Evolutionary conservation across 92 coral and sea anemone genomes (phyloP), one percentile per base, ranked within the genome.

Genomic region (Epizoanthus ramosus): DNA sequence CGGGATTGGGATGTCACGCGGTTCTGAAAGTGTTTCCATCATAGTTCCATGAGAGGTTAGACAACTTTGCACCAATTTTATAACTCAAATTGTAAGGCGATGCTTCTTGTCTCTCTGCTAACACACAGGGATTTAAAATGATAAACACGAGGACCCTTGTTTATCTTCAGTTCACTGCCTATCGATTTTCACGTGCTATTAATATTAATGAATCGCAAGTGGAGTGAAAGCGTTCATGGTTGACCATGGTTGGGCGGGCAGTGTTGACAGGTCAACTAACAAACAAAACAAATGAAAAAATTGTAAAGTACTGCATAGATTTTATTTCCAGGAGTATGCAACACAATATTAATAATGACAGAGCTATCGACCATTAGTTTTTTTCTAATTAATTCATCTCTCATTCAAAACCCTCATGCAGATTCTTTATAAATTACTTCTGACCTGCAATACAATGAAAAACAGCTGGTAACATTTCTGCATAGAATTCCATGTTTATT

Each of bases 111-210:
- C 82, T 60, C 82, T 61, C 69, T 69, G 82, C 66, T 63, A 52
- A 77, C 82, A 77, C 61, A 61, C 82, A 60, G 82, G 71, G 82
- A 77, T 77, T 61, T 65, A 77, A 63, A 19, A 37, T 77, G 70
- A 77, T 61, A 77, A 77, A 77, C 82, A 77, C 82, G 82, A 77
- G 82, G 71, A 50, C 52, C 82, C 28, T 54, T 77, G 82, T 77
- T 77, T 77, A 77, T 69, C 63, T 61, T 56, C 71, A 60, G 71
- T 60, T 77, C 80, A 28, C 59, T 28, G 66, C 67, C 63, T 28
- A 56, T 77, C 82, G 33, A n/a, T 77, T 61, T 77, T 77, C 82
- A 77, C 82, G 82, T 77, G 82, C 71, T 60, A 77, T 77, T 60
- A 77, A 77, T 77, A 77, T 77, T 77, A 59, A 77, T 77, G 70